Base-by-base conservation (phyloP, 2,113 vertebrate genomes). In the Xenopus laevis region DNA sequence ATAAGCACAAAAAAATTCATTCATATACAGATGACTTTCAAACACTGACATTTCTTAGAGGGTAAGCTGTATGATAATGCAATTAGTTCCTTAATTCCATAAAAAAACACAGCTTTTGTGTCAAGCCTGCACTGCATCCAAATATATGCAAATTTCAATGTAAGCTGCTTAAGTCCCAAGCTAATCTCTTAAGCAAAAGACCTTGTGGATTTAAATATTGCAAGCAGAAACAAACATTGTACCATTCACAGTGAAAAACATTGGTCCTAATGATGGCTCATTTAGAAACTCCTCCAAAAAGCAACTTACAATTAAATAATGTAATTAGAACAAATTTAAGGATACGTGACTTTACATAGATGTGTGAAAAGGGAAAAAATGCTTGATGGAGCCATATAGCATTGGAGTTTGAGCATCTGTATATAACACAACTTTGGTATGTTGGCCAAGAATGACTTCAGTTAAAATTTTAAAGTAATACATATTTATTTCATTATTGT, bases 161-260 rank as follows among this genome's bases (percentile, higher is more conserved):
- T 70, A 77, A 70, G 67, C 74, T 69, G 52, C 74, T 70, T 77
- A 70, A 40, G 60, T 77, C 74, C 66, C 58, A 63, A 44, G 67
- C 65, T 77, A 70, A 77, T 70, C 74, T 77, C 47, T 64, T 77
- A 77, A 77, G 74, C 67, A 77, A 77, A 77, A 60, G 27, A 60
- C 27, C 59, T 64, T 53, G 44, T 57, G 67, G 66, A 70, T 77
- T 77, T 77, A 69, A 77, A 70, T 64, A 70, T 57, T 55, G 30
- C 44, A 74, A 68, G 60, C 47, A 77, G 61, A 70, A 68, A 70
- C 45, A 46, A 68, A 70, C 66, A 40, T n/a, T 18, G 13, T 21
- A 45, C 60, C 44, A 55, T 64, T 70, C 67, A 50, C 66, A 64
- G 74, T 27, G 60, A 16, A 44, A 77, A 70, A 77, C 47, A 61